These are phyloP conservation scores for Ondatra zibethicus DNA, from an alignment of 2,113 vertebrate species.

Conservation along the genomic window DNA sequence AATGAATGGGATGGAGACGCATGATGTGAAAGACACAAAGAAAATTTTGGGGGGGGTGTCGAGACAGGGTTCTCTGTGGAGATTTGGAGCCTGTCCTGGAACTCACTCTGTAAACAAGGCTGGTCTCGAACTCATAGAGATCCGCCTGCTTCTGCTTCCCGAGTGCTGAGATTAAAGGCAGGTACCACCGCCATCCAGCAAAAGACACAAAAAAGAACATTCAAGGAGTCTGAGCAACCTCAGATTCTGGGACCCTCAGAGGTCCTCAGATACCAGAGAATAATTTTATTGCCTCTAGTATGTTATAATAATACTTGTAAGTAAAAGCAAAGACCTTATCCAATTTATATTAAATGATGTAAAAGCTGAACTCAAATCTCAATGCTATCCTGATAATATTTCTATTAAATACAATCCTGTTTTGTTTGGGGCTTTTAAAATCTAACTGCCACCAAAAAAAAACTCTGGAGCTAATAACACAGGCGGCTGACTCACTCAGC, in stretches of 20 bases:
- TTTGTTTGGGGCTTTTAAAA: constrained; percentile 62
- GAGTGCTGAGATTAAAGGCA: too few relatives aligned
- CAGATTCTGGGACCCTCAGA: not conserved
- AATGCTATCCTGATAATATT: constrained; percentile 62
- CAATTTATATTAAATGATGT: constrained; percentile 32
- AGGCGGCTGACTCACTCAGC: constrained; percentile 32
- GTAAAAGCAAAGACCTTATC: constrained; percentile 36
- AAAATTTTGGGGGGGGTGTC: too few relatives aligned
- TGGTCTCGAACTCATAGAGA: too few relatives aligned
- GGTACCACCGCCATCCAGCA: too few relatives aligned
- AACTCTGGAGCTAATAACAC: constrained; percentile 53
- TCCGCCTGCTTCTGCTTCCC: too few relatives aligned
- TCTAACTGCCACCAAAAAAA: constrained; percentile 49
- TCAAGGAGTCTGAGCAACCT: not conserved
- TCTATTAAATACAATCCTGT: constrained; percentile 51
- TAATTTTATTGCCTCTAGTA: not conserved
- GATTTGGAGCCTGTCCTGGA: too few relatives aligned
- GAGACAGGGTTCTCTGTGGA: too few relatives aligned
- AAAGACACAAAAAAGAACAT: too few relatives aligned
- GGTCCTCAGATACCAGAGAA: not conserved
- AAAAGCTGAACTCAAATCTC: constrained; percentile 65
- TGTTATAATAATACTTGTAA: not conserved
- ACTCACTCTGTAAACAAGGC: too few relatives aligned
- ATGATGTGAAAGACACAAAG: not conserved
- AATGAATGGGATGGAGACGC: not conserved